Conservation (phyloP, 2,113 vertebrate species). For the Sinocyclocheilus anophthalmus region DNA sequence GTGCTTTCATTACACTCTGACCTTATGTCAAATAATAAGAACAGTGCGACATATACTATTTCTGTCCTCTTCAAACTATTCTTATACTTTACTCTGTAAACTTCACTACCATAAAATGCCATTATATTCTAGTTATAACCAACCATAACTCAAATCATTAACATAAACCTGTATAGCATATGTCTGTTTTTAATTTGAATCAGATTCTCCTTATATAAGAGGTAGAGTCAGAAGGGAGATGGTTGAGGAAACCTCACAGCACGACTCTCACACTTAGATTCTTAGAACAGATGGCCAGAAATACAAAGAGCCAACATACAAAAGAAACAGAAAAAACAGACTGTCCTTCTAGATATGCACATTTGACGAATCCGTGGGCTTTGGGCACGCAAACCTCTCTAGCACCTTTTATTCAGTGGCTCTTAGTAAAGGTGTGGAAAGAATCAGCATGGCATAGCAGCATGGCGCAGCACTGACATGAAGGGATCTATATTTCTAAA, state of each 20-base stretch:
- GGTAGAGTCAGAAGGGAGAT: conserved; percentile 8
- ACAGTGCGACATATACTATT: not conserved
- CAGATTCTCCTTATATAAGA: conserved; percentile 4
- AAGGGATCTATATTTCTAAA: not conserved
- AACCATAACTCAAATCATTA: not conserved
- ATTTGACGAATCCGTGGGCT: conserved; percentile 1
- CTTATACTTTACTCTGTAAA: not conserved
- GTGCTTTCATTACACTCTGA: not conserved
- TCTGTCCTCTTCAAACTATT: not conserved
- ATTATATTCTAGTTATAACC: not conserved
- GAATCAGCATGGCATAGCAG: not conserved
- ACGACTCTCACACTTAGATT: not conserved
- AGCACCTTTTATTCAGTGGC: not conserved
- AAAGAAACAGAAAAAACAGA: not conserved
- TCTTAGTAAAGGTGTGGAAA: not conserved
- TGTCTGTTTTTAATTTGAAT: not conserved
- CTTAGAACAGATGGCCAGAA: conserved; percentile 22
- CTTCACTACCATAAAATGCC: not conserved
- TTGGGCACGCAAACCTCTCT: not conserved
- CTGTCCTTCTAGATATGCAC: not conserved
- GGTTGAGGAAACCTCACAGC: conserved; percentile 32
- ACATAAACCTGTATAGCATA: not conserved
- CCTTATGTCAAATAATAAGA: not conserved
- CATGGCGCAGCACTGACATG: not conserved
- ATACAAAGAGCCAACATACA: conserved; percentile 15